A percentile compares a stretch with the other conserved stretches of the same genome.
These are phyloP conservation scores for Montipora cactus DNA, from an alignment of 64 coral and sea anemone species.

Conservation along the genomic window DNA sequence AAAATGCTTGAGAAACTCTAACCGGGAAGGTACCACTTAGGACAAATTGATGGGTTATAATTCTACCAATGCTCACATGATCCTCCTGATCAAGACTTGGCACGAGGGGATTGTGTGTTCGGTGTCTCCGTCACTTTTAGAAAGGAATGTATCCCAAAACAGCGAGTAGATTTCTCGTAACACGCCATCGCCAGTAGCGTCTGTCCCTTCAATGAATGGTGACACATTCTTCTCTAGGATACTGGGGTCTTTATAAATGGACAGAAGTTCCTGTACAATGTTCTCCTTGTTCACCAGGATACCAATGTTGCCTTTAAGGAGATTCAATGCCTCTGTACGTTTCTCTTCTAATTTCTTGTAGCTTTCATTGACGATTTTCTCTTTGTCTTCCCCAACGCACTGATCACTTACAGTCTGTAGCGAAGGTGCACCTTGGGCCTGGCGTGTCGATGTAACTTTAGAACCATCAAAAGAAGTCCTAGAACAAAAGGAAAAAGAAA, in stretches of 20 bases:
- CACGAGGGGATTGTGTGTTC: constrained; percentile 14
- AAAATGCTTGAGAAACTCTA: constrained; percentile 58
- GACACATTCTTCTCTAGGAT: background rate
- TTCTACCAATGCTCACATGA: constrained; percentile 56
- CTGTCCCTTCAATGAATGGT: constrained; percentile 18
- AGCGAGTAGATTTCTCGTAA: constrained; percentile 29
- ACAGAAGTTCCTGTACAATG: constrained; percentile 18
- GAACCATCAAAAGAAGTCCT: background rate
- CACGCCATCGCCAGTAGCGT: constrained; percentile 44
- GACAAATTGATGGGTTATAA: constrained; percentile 69
- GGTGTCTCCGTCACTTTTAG: constrained; percentile 31
- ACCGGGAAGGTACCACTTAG: constrained; percentile 57
- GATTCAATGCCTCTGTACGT: background rate
- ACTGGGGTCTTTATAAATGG: background rate
- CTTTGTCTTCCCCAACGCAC: no score
- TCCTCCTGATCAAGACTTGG: constrained; percentile 37
- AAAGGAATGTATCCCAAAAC: constrained; percentile 51
- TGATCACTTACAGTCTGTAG: background rate
- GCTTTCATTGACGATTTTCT: background rate
- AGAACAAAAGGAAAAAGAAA: background rate
- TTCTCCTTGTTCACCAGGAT: background rate
- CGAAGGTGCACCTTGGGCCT: background rate
- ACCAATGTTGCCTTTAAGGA: background rate
- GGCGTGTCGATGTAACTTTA: background rate
- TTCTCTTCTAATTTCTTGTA: constrained; percentile 1